phyloP scores from a whole-genome alignment of 2,797 vertebrate genomes.

The Sebastiscus albofasciatus region DNA sequence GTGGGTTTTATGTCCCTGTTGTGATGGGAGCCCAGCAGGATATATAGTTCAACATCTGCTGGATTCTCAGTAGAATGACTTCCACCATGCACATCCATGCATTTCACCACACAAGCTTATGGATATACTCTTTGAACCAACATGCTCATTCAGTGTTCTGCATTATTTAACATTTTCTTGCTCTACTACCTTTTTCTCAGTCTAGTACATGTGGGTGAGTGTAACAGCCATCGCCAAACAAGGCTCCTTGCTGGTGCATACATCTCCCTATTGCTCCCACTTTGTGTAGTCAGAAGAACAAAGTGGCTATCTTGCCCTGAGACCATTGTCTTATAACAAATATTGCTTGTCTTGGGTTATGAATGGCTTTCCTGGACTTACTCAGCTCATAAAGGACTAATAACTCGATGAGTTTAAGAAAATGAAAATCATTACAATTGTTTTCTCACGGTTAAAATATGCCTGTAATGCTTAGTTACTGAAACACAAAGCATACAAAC shows the following conservation, averaged over 20 bases:
- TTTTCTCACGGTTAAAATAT: background rate
- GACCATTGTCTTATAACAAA: conserved; percentile 33
- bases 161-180: conserved; percentile 58
- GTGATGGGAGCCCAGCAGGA: conserved; percentile 12
- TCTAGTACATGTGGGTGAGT: conserved; percentile 27
- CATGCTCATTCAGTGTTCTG: conserved; percentile 44
- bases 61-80: background rate
- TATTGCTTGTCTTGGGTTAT: conserved; percentile 28
- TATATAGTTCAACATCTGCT: conserved; percentile 17
- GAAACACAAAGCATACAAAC: background rate
- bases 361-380: conserved; percentile 14
- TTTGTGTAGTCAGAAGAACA: conserved; percentile 11
- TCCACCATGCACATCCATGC: background rate
- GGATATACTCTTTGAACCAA: conserved; percentile 20
- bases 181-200: conserved; percentile 26
- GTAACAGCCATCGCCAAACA: conserved; percentile 28
- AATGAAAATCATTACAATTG: conserved; percentile 11
- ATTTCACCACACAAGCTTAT: conserved; percentile 12
- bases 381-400: conserved; percentile 7
- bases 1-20: conserved; percentile 9
- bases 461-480: background rate
- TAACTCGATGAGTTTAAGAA: background rate
- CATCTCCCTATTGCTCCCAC: conserved; percentile 21
- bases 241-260: conserved; percentile 4
- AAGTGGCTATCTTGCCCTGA: conserved; percentile 21